Base-by-base conservation (phyloP, 2,797 vertebrate genomes). In the Clangula hyemalis region DNA sequence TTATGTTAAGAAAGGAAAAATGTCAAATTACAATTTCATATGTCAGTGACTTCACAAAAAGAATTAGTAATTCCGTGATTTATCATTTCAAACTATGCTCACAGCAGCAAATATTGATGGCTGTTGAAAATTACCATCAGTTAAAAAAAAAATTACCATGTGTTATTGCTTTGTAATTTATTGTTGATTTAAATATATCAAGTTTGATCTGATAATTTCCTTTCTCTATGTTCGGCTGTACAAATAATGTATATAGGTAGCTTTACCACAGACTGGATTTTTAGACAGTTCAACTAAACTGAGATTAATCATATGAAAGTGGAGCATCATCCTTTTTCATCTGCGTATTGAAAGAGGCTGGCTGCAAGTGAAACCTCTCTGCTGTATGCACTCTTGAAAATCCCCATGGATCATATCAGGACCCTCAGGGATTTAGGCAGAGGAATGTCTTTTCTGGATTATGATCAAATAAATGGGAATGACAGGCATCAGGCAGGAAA, bases 1-100 rank as follows among this genome's bases (percentile, higher is more conserved):
- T 96, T 90, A 87, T 49, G 87, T 89, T 87, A 94, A 69, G 71
- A 90, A 89, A 90, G 39, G 27, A 53, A 92, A 93, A 71, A 85
- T 90, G 56, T 87, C 82, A 96, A 47, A 32, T 94, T n/a, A 45
- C 2, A 13, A 60, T 84, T 93, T 91, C 41, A 43, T 89, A 65
- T 75, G 60, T 19, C 77, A 94, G 73, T 68, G 57, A 69, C 58
- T 86, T 24, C 45, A 81, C 28, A 73, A 75, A 85, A 93, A 81
- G 4, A 86, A 78, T 64, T 27, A 41, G 56, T 73, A 85, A 77
- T 76, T 88, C 17, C 6, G 17, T 38, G 21, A 82, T 76, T 92
- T 95, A 87, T 70, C 4, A 51, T 68, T 68, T 85, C n/a, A 53
- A 76, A 57, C 6, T 57, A 39, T 0, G 0, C 13, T 82, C 1